Percentiles rank a stretch among this genome's conserved stretches.
phyloP scores from a whole-genome alignment of 1,140 invertebrate species.

The Chelonus insularis region DNA sequence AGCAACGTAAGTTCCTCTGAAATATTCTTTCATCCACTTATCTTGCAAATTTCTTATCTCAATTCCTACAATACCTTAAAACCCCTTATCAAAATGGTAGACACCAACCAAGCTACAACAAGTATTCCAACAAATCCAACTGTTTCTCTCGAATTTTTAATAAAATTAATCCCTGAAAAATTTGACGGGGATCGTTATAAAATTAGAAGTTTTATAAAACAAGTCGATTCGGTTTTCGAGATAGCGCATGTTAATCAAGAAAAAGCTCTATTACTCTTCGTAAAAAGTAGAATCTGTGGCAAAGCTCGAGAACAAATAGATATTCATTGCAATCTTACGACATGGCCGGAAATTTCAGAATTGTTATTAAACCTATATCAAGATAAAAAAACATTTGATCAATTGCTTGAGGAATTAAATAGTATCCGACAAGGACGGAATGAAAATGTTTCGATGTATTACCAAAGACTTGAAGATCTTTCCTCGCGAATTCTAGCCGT shows the following conservation, averaged over 20 bases:
- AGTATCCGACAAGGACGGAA: slow-evolving; percentile 12
- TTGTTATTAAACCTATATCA: slow-evolving; percentile 26
- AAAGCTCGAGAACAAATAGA: slow-evolving; percentile 26
- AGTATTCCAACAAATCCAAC: too few relatives aligned
- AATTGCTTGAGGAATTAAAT: slow-evolving; percentile 28
- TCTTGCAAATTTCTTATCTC: too few relatives aligned
- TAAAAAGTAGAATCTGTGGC: slow-evolving; percentile 25
- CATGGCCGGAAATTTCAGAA: slow-evolving; percentile 26
- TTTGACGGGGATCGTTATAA: too few relatives aligned
- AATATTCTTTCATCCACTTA: too few relatives aligned
- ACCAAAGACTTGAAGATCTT: slow-evolving; percentile 24
- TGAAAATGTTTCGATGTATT: slow-evolving; percentile 21
- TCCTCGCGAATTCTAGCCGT: neutral
- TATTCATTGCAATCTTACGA: slow-evolving; percentile 26
- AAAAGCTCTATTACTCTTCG: slow-evolving; percentile 16
- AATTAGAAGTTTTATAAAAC: too few relatives aligned
- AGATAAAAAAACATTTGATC: slow-evolving; percentile 29
- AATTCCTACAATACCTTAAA: too few relatives aligned
- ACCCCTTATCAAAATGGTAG: too few relatives aligned
- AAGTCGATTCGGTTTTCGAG: slow-evolving; percentile 18
- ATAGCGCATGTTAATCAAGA: slow-evolving; percentile 12
- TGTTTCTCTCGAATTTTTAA: too few relatives aligned
- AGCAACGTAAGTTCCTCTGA: too few relatives aligned
- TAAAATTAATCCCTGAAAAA: too few relatives aligned
- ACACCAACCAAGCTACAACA: too few relatives aligned